phyloP scores from a whole-genome alignment of 2,113 vertebrate species.

The Tupaia tana region DNA sequence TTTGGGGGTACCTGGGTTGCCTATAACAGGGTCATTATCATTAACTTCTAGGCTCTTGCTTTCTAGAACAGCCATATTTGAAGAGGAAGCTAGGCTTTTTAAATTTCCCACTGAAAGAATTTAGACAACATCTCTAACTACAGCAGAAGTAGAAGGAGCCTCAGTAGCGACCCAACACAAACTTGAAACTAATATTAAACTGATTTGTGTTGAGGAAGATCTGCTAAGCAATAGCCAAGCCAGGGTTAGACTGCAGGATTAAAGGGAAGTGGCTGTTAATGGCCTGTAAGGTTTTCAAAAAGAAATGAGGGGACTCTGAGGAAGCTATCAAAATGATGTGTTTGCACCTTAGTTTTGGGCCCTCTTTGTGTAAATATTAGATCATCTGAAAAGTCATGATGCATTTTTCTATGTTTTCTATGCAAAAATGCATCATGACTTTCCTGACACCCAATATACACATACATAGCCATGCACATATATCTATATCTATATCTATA shows the following conservation, averaged over 20 bases:
- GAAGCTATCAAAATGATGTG: not conserved
- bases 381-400: too few species aligned
- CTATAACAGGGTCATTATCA: not conserved
- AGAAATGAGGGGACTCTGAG: not conserved
- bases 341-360: not conserved
- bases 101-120: not conserved
- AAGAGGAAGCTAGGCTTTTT: not conserved
- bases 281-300: not conserved
- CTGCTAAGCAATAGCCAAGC: not conserved
- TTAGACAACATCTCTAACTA: slow-evolving; percentile 1
- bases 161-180: not conserved
- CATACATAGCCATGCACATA: too few species aligned
- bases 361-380: not conserved
- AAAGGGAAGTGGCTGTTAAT: not conserved
- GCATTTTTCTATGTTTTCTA: too few species aligned
- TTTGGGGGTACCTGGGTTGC: not conserved
- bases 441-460: too few species aligned
- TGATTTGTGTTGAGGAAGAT: not conserved
- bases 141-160: not conserved
- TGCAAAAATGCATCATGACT: too few species aligned
- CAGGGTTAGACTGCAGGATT: not conserved
- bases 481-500: too few species aligned
- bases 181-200: not conserved
- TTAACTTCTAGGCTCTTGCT: not conserved
- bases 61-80: not conserved